Evolutionary conservation across 1,140 invertebrate species (phyloP).

Genomic region (Melanaphis sacchari): DNA sequence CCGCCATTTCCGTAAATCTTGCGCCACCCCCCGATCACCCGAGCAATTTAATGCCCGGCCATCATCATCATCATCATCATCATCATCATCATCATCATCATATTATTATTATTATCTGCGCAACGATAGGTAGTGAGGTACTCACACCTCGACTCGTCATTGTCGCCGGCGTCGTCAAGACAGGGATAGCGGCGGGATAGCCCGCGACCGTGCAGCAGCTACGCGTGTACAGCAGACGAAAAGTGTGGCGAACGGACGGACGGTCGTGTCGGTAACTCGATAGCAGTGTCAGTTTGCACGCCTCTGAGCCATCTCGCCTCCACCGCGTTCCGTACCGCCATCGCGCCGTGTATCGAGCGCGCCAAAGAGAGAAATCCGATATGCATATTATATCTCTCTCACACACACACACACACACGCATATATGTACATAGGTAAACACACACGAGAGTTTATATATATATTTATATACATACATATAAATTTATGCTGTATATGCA

Average conservation of each 20-base stretch:
- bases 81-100: too few relatives aligned
- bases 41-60: not conserved
- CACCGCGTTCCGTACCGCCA: not conserved
- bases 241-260: not conserved
- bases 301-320: not conserved
- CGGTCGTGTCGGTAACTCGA: slow-evolving; percentile 33
- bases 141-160: not conserved
- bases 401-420: too few relatives aligned
- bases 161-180: not conserved
- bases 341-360: not conserved
- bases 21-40: too few relatives aligned
- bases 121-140: too few relatives aligned
- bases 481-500: too few relatives aligned
- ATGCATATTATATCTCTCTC: not conserved
- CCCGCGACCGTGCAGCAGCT: not conserved
- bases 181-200: not conserved
- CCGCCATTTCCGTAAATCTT: too few relatives aligned
- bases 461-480: too few relatives aligned
- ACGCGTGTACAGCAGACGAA: not conserved
- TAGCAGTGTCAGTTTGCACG: slow-evolving; percentile 40
- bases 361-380: slow-evolving; percentile 17
- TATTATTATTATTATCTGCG: too few relatives aligned
- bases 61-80: too few relatives aligned
- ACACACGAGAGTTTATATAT: too few relatives aligned
- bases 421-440: not conserved